Conservation (phyloP, 2,888 invertebrate species). For the Leucania comma region DNA sequence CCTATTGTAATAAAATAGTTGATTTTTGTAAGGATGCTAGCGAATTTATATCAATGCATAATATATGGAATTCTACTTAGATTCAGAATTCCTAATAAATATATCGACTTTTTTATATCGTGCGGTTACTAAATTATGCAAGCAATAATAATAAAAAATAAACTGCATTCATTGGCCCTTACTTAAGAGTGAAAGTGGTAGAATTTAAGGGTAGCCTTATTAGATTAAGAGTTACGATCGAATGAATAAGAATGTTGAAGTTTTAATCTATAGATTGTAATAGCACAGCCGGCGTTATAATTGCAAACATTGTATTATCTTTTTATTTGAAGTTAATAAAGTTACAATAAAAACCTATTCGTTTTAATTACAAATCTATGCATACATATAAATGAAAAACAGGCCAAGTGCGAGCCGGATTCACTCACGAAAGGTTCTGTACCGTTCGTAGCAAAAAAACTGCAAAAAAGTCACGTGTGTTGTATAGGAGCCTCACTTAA, state of each 20-base stretch:
- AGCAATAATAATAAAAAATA: slow-evolving; percentile 77
- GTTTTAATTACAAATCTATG: slow-evolving; percentile 57
- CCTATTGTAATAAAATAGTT: slow-evolving; percentile 47
- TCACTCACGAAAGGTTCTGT: too few relatives aligned
- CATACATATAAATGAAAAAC: too few relatives aligned
- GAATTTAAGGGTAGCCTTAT: slow-evolving; percentile 90
- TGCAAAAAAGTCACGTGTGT: too few relatives aligned
- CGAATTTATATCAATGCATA: slow-evolving; percentile 68
- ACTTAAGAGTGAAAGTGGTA: slow-evolving; percentile 79
- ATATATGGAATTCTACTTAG: slow-evolving; percentile 57
- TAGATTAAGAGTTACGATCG: slow-evolving; percentile 86
- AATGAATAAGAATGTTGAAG: slow-evolving; percentile 80
- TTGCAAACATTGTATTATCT: slow-evolving; percentile 85
- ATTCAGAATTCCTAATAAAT: slow-evolving; percentile 51
- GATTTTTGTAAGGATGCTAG: slow-evolving; percentile 61
- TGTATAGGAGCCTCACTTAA: too few relatives aligned
- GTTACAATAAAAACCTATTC: slow-evolving; percentile 78
- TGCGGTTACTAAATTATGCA: slow-evolving; percentile 59
- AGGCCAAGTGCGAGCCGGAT: too few relatives aligned
- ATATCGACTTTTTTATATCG: slow-evolving; percentile 53
- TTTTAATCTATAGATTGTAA: slow-evolving; percentile 83
- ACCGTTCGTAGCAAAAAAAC: too few relatives aligned
- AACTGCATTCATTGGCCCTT: slow-evolving; percentile 75
- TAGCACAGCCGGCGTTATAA: slow-evolving; percentile 87
- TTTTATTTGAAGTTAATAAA: slow-evolving; percentile 88